These are phyloP conservation scores for Oscheius sp. DNA, from an alignment of 2,888 invertebrate genomes.

Conservation along the genomic window DNA sequence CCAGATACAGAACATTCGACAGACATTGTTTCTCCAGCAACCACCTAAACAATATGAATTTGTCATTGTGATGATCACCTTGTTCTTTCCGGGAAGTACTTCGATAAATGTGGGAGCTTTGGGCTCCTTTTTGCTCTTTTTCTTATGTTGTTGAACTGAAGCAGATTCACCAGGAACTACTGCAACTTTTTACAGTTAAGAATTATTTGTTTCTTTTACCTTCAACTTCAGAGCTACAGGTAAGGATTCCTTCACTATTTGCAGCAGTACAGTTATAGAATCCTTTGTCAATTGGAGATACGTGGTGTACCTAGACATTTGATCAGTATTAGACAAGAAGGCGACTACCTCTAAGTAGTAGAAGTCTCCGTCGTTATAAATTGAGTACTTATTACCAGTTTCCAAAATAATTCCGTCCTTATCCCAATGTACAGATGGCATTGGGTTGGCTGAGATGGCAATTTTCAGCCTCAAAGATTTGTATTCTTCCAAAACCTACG, in stretches of 20 bases:
- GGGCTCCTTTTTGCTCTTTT: constrained; percentile 55
- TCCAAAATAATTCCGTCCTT: constrained; percentile 69
- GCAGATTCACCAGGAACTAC: constrained; percentile 40
- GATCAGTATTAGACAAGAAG: too few species aligned
- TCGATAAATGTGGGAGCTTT: constrained; percentile 68
- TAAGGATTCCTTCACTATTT: constrained; percentile 70
- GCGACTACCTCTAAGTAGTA: constrained; percentile 70
- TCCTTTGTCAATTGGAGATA: constrained; percentile 65
- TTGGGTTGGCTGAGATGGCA: constrained; percentile 71
- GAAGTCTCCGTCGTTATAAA: constrained; percentile 73
- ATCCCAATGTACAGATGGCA: constrained; percentile 68
- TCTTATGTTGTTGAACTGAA: constrained; percentile 48
- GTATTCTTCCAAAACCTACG: constrained; percentile 66
- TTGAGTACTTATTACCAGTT: constrained; percentile 73
- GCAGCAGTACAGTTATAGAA: constrained; percentile 73
- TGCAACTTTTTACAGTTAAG: neutral
- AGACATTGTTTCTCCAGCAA: constrained; percentile 60
- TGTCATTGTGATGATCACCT: constrained; percentile 39
- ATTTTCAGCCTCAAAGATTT: constrained; percentile 71
- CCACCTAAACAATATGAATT: constrained; percentile 42
- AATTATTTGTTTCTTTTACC: neutral
- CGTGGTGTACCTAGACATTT: constrained; percentile 67
- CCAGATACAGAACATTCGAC: constrained; percentile 71
- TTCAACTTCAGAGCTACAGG: constrained; percentile 68
- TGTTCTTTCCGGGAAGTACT: constrained; percentile 65